Evolutionary conservation across 1,140 invertebrate species (phyloP), one percentile per base, ranked within the genome.

Genomic region (Drosophila mojavensis): DNA sequence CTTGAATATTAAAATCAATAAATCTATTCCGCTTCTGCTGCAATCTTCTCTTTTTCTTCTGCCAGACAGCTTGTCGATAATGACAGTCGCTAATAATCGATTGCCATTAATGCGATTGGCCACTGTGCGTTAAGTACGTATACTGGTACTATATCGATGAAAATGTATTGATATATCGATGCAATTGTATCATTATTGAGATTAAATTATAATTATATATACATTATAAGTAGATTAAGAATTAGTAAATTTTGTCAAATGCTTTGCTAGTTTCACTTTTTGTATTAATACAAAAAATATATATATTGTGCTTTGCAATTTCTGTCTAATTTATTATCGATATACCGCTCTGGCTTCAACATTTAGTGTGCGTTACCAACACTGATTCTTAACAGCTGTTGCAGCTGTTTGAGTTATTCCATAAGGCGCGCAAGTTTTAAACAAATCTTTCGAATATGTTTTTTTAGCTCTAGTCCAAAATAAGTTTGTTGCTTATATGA

Each of bases 1-100:
- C 47, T 74, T 30, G 10, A 43, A 56, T 74, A 56, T 69, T 69
- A 74, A 74, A 74, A 74, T 74, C 71, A 74, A 74, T 74, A 74
- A 74, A 63, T 74, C 66, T 74, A 69, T 53, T 50, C 54, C 53
- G 30, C 24, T 56, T 26, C 70, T 61, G 43, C 39, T 54, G 50
- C 56, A 33, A 33, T 20, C 53, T 30, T 36, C 41, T 36, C 59
- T 51, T 58, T 56, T 62, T 59, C 30, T 59, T 59, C 48, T 67
- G 43, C 17, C 28, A 61, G 47, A 28, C 28, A 45, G 69, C 20
- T 26, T 53, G 50, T 26, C 59, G 50, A 55, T 55, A 45, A 43
- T 10, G 26, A 15, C 5, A 30, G 20, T 43, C 15, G 39, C 41
- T 15, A 36, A 20, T 13, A 30, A 48, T 43, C 26, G 39, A 58